Evolutionary conservation across 2,888 invertebrate genomes (phyloP).

Genomic region (Hybos culiciformis): DNA sequence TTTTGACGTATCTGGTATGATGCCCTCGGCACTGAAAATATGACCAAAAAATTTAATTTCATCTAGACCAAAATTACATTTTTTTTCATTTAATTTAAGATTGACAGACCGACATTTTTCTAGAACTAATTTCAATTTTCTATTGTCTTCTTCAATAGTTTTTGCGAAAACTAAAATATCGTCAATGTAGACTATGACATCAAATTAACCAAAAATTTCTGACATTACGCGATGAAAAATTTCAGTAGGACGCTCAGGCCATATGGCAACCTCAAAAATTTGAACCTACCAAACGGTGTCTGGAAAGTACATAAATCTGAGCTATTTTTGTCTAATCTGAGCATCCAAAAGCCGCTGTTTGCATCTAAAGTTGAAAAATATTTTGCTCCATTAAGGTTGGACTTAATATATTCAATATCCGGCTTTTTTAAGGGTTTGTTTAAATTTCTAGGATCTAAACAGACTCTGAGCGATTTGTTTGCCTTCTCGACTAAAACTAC

Average conservation of each 20-base stretch:
- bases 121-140: conserved; percentile 1
- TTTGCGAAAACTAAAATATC: conserved; percentile 5
- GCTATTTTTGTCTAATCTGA: conserved; percentile 3
- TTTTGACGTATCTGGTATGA: conserved; percentile 3
- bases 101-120: conserved; percentile 6
- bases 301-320: conserved; percentile 5
- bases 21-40: conserved; percentile 4
- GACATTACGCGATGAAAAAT: conserved; percentile 17
- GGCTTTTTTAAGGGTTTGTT: conserved; percentile 2
- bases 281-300: conserved; percentile 17
- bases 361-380: conserved; percentile 5
- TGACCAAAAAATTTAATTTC: conserved; percentile 5
- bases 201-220: conserved; percentile 5
- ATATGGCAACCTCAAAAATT: conserved; percentile 16
- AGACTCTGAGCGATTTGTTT: conserved; percentile 1
- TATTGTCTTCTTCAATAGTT: conserved; percentile 5
- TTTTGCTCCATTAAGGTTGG: conserved; percentile 3
- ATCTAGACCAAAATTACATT: conserved; percentile 7
- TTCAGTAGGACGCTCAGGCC: conserved; percentile 18
- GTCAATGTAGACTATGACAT: conserved; percentile 10
- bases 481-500: conserved; percentile 5
- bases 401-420: conserved; percentile 3
- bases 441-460: conserved; percentile 8
- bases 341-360: conserved; percentile 7
- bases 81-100: conserved; percentile 4